Evolutionary conservation across 2,797 vertebrate species (phyloP), one percentile per base, ranked within the genome.

Genomic region (Brachymystax lenok): DNA sequence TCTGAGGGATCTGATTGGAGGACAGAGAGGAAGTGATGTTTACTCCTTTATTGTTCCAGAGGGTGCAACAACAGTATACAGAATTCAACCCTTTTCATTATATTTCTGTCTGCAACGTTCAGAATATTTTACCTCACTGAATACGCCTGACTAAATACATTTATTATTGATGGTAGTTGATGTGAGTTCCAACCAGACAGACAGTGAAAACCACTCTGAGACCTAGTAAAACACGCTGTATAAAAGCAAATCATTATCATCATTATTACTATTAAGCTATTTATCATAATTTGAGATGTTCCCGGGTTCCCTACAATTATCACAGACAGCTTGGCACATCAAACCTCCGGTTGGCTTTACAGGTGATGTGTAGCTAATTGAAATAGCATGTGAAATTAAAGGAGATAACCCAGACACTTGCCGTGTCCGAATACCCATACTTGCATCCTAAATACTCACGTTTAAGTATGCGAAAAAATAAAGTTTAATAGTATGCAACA

Each of bases 1-100:
- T 98, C 94, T 99, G 98, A 1, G 98, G 98, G 88, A 99, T 99
- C 98, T 99, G 92, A 73, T 30, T 71, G 46, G 21, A 27, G 67
- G 77, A 64, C 77, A 73, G 17, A 61, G 12, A 67, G 85, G 0
- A 68, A 16, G 28, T 19, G 28, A 16, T 33, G 10, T 76, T 89
- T 69, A 88, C 33, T 84, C 8, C n/a, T 24, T 21, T 63, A 24
- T 63, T 27, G 10, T 63, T 12, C 10, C 27, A 21, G 8, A 12
- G 10, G 59, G 21, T 19, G 10, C 17, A 24, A 24, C 56, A 59
- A 10, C 56, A 59, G 56, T 59, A n/a, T 46, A 46, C 40, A 46
- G 3, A 2, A 46, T 59, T 59, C 19, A 59, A 59, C 56, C 59
- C 59, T 24, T 27, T 63, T 63, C 21, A 10, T 63, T 24, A 21